Evolutionary conservation across 2,888 invertebrate genomes (phyloP), one percentile per base, ranked within the genome.

Genomic region (Drosophila lacicola): DNA sequence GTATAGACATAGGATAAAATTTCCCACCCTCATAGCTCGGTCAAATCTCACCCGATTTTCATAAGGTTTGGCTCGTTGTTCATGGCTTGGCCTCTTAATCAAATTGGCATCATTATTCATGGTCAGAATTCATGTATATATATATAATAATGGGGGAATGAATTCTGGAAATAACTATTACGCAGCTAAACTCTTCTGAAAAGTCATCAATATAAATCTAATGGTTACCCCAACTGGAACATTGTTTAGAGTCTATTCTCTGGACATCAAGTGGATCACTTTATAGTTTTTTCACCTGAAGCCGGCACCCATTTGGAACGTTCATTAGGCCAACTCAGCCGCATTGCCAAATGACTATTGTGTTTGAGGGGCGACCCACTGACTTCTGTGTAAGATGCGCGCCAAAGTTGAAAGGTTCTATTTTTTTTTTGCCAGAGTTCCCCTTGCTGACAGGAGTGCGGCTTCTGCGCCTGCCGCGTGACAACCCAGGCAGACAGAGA

Each of bases 401-500:
- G 77, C 71, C 66, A 73, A 72, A 82, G 61, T 85, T 82, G 50
- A 87, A 82, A 82, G 88, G 73, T 58, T 19, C 21, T 19, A 21
- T 13, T 13, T 49, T 3, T 44, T 17, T 17, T 68, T 55, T 17
- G 33, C 42, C 51, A 50, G 45, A 19, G 14, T 39, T 39, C n/a
- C 33, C 44, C 55, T 49, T 76, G 75, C 60, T 80, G 82, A 87
- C 82, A 78, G 65, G 61, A 50, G 72, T 70, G 72, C 51, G 78
- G 82, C 88, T 88, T 71, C 88, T 82, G 85, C 82, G 77, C 82
- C 85, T 79, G 80, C 88, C 80, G 83, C 74, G 87, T 84, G 82
- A 60, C 75, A 69, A 21, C n/a, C 4, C 25, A 39, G 49, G 41
- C 19, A 42, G 6, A 19, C n/a, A 21, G 11, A 39, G 11, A 14